Conservation (phyloP, 2,797 vertebrate genomes). For the Falco novaeseelandiae region DNA sequence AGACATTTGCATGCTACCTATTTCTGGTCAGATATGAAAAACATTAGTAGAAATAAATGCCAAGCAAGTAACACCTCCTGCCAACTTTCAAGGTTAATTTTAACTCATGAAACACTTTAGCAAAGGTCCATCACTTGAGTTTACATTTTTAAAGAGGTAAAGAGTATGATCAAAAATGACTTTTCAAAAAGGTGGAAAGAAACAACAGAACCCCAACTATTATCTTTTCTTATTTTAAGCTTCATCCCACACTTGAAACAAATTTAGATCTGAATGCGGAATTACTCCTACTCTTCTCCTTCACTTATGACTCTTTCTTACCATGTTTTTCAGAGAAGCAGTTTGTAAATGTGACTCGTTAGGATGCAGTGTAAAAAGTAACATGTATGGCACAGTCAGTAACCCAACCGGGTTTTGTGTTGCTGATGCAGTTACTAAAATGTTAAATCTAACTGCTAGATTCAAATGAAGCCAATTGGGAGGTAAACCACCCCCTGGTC, state of each 20-base stretch:
- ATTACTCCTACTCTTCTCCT: conserved; percentile 63
- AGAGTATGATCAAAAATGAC: neutral
- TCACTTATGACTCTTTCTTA: conserved; percentile 31
- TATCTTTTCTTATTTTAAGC: conserved; percentile 67
- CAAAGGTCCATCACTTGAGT: neutral
- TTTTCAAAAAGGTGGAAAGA: conserved; percentile 37
- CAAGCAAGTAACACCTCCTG: neutral
- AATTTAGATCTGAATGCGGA: conserved; percentile 53
- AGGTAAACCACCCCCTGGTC: neutral
- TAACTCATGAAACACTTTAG: neutral
- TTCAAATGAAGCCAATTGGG: neutral
- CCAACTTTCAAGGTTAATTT: conserved; percentile 17
- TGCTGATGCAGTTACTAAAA: neutral
- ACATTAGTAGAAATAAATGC: neutral
- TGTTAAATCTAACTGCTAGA: neutral
- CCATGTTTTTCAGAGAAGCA: neutral
- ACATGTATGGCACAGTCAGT: neutral
- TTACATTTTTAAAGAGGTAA: neutral
- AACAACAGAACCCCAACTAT: conserved; percentile 59
- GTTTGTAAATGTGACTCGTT: neutral
- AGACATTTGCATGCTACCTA: conserved; percentile 42
- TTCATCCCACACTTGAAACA: conserved; percentile 55
- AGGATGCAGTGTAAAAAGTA: neutral
- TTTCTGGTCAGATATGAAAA: neutral
- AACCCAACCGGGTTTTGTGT: neutral